Conservation (phyloP, 2,888 invertebrate genomes). For the Ormyrus pomaceus region DNA sequence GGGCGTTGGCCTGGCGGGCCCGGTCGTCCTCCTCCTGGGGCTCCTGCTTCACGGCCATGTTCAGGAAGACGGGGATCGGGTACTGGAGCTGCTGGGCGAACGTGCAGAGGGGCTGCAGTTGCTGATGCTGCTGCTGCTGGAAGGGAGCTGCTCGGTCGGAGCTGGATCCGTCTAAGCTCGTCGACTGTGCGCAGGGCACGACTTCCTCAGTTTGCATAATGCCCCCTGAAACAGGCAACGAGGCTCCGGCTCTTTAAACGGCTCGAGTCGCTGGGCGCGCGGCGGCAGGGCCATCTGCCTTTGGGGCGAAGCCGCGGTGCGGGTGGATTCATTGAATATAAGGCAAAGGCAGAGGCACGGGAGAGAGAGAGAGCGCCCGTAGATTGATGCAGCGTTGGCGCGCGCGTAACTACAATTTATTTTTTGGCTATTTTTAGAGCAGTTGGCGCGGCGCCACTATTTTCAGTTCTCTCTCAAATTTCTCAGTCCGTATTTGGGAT, state of each 20-base stretch:
- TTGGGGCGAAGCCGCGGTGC: slow-evolving; percentile 34
- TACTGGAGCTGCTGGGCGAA: slow-evolving; percentile 65
- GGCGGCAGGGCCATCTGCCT: neutral
- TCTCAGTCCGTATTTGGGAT: slow-evolving; percentile 75
- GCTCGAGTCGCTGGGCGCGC: neutral
- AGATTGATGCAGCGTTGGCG: slow-evolving; percentile 65
- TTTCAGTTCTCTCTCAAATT: slow-evolving; percentile 75
- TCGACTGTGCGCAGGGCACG: slow-evolving; percentile 72
- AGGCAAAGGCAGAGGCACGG: too few relatives aligned
- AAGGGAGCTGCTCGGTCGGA: slow-evolving; percentile 60
- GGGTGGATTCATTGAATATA: slow-evolving; percentile 63
- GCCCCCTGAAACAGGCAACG: slow-evolving; percentile 69
- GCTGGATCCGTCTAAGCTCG: slow-evolving; percentile 70
- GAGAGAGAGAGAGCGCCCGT: slow-evolving; percentile 57
- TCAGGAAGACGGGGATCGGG: slow-evolving; percentile 65
- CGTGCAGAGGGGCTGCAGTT: neutral
- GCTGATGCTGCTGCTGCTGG: slow-evolving; percentile 8
- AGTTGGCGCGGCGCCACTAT: slow-evolving; percentile 73
- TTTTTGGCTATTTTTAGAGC: slow-evolving; percentile 73
- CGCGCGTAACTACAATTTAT: slow-evolving; percentile 71
- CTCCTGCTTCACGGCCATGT: slow-evolving; percentile 75
- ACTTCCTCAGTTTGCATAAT: slow-evolving; percentile 76
- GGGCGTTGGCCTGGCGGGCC: slow-evolving; percentile 64
- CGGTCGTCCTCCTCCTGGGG: slow-evolving; percentile 73
- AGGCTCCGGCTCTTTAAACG: too few relatives aligned